Evolutionary conservation across 1,140 invertebrate genomes (phyloP).

Genomic region (Brachionus paranguensis): DNA sequence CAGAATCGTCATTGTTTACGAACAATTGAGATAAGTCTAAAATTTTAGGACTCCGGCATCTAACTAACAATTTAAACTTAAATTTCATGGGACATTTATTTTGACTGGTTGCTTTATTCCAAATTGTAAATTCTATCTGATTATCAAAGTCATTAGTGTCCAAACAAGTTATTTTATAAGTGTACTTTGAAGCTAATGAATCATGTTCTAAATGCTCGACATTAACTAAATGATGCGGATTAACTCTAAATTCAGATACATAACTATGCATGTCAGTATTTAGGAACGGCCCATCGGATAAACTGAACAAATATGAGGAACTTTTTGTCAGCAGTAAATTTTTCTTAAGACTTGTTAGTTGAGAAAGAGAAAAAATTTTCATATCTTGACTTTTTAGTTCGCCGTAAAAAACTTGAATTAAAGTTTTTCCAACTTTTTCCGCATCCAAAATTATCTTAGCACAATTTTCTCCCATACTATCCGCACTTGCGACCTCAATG

Average conservation of each 20-base stretch:
- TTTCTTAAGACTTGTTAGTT: neutral
- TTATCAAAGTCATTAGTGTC: neutral
- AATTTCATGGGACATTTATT: constrained; percentile 28
- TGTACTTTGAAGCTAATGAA: neutral
- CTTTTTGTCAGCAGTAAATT: neutral
- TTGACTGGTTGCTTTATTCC: neutral
- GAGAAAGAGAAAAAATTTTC: neutral
- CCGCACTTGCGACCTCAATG: neutral
- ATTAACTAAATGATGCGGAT: neutral
- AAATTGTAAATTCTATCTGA: neutral
- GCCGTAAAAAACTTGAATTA: neutral
- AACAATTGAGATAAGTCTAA: constrained; percentile 1
- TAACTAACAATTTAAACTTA: neutral
- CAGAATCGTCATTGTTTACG: neutral
- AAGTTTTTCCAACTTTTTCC: neutral
- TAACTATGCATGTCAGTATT: neutral
- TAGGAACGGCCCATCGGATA: constrained; percentile 1
- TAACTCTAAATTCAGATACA: neutral
- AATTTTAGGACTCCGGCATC: neutral
- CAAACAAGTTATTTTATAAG: neutral
- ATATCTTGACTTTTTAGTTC: neutral
- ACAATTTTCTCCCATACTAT: neutral
- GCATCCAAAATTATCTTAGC: neutral
- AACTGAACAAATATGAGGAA: neutral
- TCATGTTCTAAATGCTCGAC: neutral